Conservation (phyloP, 2,113 vertebrate genomes). For the Tursiops truncatus region DNA sequence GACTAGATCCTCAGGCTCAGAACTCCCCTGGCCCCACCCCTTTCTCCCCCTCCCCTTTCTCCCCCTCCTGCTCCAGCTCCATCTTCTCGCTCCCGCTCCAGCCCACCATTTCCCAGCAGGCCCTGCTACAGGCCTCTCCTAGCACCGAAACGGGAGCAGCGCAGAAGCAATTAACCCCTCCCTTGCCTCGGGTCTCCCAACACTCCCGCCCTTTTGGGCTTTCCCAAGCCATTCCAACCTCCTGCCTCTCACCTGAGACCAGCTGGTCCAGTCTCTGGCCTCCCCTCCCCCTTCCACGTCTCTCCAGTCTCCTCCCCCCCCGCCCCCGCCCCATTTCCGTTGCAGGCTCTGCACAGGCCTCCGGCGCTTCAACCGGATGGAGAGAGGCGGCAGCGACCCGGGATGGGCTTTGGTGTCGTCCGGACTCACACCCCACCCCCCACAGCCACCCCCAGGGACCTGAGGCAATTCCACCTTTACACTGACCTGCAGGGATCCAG, state of each 20-base stretch:
- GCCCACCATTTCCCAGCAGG: constrained; percentile 78
- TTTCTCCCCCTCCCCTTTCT: constrained; percentile 33
- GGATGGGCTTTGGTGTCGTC: constrained; percentile 15
- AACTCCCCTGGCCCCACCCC: constrained; percentile 62
- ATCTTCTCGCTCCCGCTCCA: constrained; percentile 65
- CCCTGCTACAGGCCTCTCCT: constrained; percentile 51
- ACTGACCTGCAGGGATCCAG: constrained; percentile 69
- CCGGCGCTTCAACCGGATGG: not conserved
- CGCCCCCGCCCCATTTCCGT: constrained; percentile 17
- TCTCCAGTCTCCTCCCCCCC: not conserved
- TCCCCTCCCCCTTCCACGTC: not conserved
- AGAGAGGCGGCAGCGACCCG: not conserved
- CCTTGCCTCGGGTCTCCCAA: not conserved
- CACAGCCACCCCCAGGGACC: not conserved
- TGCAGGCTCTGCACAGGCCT: not conserved
- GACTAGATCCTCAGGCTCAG: not conserved
- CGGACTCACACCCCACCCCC: constrained; percentile 15
- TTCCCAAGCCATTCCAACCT: not conserved
- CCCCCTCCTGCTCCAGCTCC: constrained; percentile 45
- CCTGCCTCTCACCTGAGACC: not conserved
- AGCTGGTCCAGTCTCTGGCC: not conserved
- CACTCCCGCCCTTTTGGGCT: constrained; percentile 35
- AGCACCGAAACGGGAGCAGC: constrained; percentile 51
- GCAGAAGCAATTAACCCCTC: constrained; percentile 64
- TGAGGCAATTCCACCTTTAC: constrained; percentile 34